Base-by-base conservation (phyloP, 2,113 vertebrate genomes). In the Nothobranchius furzeri region DNA sequence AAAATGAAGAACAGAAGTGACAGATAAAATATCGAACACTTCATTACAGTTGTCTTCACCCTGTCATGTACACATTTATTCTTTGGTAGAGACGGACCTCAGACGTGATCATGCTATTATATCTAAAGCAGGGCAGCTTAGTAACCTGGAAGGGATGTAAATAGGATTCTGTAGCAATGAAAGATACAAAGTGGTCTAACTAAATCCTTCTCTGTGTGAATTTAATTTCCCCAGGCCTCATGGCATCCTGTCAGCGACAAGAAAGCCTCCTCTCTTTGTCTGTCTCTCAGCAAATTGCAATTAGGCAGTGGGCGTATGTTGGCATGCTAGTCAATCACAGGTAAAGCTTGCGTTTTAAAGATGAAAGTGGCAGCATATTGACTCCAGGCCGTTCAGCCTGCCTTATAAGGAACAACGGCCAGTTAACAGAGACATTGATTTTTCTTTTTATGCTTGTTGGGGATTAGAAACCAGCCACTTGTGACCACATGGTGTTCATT, bases 101-200 rank as follows among this genome's bases (percentile, higher is more conserved):
- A 58, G 71, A 86, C 85, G 82, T 76, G 82, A 75, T 75, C 2
- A 53, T 64, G 53, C 61, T 47, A 74, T 60, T 67, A 66, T 56
- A 70, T 73, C 49, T n/a, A 63, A 75, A 66, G 82, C 73, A 37
- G 71, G 61, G 69, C 51, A 59, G 67, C 81, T 77, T 66, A 78
- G 82, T 76, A 73, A 70, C 82, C 48, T 43, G 65, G 66, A 81
- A 59, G 53, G 68, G 75, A 84, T 86, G 81, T 82, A 87, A 88
- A 88, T 87, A 76, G 78, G 62, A 88, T 80, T 81, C 71, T 42
- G 79, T 63, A 0, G 64, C 79, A 68, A 43, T 72, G 83, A 88
- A 87, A 84, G 81, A 76, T 87, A 85, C 88, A 90, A 88, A 86
- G 86, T 88, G 83, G 65, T 86, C 81, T 80, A 88, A 88, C 88